phyloP scores from a whole-genome alignment of 2,797 vertebrate species.

The Uromys caudimaculatus region DNA sequence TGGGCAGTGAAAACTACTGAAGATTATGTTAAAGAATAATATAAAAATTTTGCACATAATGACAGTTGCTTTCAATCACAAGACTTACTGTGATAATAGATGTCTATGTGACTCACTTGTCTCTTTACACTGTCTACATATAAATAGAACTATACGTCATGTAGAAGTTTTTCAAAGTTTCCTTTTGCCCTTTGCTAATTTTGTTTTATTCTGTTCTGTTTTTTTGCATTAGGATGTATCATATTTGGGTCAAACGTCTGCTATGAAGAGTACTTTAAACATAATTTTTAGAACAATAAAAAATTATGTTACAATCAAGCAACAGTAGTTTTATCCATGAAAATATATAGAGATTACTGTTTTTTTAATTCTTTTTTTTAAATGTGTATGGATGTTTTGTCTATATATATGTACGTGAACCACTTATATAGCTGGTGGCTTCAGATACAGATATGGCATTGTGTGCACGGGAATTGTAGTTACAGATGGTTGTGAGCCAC shows the following conservation, averaged over 20 bases:
- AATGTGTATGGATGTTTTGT: not conserved
- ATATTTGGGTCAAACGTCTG: not conserved
- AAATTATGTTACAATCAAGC: constrained; percentile 56
- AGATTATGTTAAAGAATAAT: constrained; percentile 36
- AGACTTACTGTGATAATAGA: constrained; percentile 50
- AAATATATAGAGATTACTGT: not conserved
- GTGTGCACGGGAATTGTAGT: not conserved
- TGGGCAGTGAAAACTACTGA: constrained; percentile 27
- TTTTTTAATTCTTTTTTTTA: not conserved
- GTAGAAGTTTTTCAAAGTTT: constrained; percentile 25
- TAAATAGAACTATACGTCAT: constrained; percentile 9
- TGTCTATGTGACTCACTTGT: constrained; percentile 29
- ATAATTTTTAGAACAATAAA: constrained; percentile 48
- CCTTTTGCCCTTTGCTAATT: not conserved
- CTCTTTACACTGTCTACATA: constrained; percentile 50
- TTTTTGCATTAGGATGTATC: not conserved
- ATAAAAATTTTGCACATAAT: not conserved
- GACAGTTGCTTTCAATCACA: constrained; percentile 27
- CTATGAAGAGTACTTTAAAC: constrained; percentile 53
- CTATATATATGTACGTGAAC: no score
- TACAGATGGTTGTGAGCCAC: not conserved
- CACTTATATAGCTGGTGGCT: not conserved
- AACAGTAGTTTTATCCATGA: not conserved
- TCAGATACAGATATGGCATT: not conserved
- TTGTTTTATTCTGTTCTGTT: constrained; percentile 1